Evolutionary conservation across 2,797 vertebrate species (phyloP).

Genomic region (Tenualosa thibaudeaui): DNA sequence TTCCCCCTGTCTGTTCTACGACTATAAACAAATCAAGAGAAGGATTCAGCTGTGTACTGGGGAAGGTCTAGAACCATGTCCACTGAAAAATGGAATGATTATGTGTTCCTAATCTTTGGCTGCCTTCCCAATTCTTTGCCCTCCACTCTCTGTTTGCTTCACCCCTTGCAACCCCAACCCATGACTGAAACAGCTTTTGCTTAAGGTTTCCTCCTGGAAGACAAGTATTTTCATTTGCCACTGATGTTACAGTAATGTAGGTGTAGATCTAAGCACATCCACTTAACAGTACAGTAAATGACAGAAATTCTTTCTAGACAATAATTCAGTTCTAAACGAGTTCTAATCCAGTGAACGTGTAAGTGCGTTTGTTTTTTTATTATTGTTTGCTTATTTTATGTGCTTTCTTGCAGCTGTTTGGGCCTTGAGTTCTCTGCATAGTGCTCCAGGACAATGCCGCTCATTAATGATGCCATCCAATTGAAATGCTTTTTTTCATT

Average conservation of each 20-base stretch:
- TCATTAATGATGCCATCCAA: neutral
- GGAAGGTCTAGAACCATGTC: constrained; percentile 3
- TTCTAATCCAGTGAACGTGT: neutral
- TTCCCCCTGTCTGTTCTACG: neutral
- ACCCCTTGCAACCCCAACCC: neutral
- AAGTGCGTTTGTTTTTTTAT: neutral
- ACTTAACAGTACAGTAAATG: neutral
- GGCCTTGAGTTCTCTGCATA: neutral
- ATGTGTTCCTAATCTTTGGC: constrained; percentile 1
- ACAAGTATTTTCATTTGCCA: neutral
- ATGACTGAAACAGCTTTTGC: neutral
- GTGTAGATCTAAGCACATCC: neutral
- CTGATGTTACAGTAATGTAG: neutral
- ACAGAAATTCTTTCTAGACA: neutral
- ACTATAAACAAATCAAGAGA: neutral
- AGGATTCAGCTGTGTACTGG: neutral
- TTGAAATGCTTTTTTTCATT: neutral
- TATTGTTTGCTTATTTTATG: neutral
- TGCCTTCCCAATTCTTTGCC: neutral
- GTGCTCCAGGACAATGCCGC: neutral
- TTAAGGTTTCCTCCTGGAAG: neutral
- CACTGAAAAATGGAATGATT: constrained; percentile 2
- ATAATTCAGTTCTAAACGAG: neutral
- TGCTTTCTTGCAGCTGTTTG: neutral
- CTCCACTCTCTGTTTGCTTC: neutral